Evolutionary conservation across 2,797 vertebrate genomes (phyloP).

Genomic region (Tragelaphus oryx): DNA sequence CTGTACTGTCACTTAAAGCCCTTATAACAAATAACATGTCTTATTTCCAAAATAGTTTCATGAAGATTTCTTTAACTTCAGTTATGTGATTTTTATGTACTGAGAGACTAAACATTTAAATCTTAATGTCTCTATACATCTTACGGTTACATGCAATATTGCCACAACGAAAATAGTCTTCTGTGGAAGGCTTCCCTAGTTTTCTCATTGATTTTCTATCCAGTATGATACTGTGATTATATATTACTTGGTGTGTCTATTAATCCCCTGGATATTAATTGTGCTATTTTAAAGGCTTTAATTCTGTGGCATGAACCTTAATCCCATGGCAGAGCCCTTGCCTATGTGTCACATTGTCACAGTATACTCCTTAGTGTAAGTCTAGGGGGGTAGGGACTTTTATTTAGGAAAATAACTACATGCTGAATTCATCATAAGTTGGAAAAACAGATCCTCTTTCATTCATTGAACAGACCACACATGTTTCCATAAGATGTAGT

Average conservation of each 20-base stretch:
- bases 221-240: slow-evolving; percentile 68
- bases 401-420: slow-evolving; percentile 31
- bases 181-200: slow-evolving; percentile 49
- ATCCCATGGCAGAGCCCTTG: slow-evolving; percentile 40
- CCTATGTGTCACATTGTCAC: slow-evolving; percentile 57
- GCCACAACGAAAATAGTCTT: slow-evolving; percentile 43
- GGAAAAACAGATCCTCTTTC: not conserved
- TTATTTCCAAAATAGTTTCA: not conserved
- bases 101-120: not conserved
- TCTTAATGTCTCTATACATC: not conserved
- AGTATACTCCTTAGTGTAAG: not conserved
- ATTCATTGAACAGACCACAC: slow-evolving; percentile 7
- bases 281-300: slow-evolving; percentile 74
- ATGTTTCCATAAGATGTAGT: slow-evolving; percentile 23
- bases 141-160: slow-evolving; percentile 33
- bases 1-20: not conserved
- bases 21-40: not conserved
- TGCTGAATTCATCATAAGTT: slow-evolving; percentile 5
- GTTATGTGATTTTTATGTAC: not conserved
- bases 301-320: slow-evolving; percentile 67
- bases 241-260: slow-evolving; percentile 73
- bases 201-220: slow-evolving; percentile 75
- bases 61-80: not conserved
- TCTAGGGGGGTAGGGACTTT: slow-evolving; percentile 43
- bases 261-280: slow-evolving; percentile 68